Conservation (phyloP, 2,888 invertebrate species). For the Eupeodes latifasciatus region DNA sequence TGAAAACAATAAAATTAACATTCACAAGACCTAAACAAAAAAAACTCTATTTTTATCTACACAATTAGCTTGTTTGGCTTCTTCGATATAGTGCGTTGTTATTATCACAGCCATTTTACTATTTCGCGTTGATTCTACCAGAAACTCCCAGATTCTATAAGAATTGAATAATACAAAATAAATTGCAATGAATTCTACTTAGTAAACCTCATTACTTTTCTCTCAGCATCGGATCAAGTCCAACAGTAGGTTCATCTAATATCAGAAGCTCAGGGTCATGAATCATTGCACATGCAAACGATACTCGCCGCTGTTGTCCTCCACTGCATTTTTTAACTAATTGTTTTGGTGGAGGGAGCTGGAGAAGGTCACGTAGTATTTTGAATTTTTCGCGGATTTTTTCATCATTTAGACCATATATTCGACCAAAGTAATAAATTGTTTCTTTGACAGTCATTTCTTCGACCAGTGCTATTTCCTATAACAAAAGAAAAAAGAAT, state of each 20-base stretch:
- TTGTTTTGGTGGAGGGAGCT: conserved; percentile 89
- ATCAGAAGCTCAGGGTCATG: conserved; percentile 95
- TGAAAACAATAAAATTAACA: not conserved
- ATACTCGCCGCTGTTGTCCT: conserved; percentile 95
- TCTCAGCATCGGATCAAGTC: conserved; percentile 94
- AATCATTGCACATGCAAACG: conserved; percentile 94
- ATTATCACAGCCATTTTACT: conserved; percentile 93
- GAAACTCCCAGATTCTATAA: conserved; percentile 94
- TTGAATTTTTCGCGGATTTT: conserved; percentile 88
- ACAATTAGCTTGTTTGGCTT: conserved; percentile 92
- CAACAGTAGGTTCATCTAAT: conserved; percentile 97
- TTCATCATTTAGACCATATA: conserved; percentile 90
- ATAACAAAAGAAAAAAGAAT: conserved; percentile 47
- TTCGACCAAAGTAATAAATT: conserved; percentile 93
- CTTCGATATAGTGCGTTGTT: conserved; percentile 98
- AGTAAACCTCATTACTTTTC: conserved; percentile 86
- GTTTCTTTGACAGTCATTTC: conserved; percentile 94
- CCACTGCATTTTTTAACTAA: conserved; percentile 91
- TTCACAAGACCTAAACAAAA: not conserved
- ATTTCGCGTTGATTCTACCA: conserved; percentile 89
- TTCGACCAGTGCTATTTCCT: conserved; percentile 91
- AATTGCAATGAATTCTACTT: not conserved
- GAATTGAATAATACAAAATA: not conserved
- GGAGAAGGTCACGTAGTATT: conserved; percentile 89
- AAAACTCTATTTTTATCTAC: conserved; percentile 84